Evolutionary conservation across 2,113 vertebrate species (phyloP).

Genomic region (Cyprinus carpio): DNA sequence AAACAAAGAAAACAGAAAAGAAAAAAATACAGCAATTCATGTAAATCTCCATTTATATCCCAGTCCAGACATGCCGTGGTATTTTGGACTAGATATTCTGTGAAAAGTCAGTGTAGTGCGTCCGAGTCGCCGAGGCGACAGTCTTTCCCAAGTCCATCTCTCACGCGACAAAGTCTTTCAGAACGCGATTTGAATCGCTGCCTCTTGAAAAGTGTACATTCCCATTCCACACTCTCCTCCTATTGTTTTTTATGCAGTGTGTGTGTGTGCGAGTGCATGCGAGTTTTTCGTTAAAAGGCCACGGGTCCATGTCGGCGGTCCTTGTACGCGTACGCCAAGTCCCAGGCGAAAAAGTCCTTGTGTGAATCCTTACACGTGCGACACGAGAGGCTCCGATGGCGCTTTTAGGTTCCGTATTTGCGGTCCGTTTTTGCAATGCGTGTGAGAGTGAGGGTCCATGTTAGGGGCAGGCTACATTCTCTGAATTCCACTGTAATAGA

Average conservation of each 20-base stretch:
- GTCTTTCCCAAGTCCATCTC: slow-evolving; percentile 42
- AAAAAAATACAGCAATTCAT: slow-evolving; percentile 63
- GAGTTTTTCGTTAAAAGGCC: slow-evolving; percentile 42
- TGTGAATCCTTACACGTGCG: slow-evolving; percentile 19
- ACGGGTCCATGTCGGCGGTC: slow-evolving; percentile 45
- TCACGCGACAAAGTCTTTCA: slow-evolving; percentile 46
- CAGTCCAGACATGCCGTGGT: slow-evolving; percentile 61
- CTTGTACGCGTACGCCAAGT: slow-evolving; percentile 13
- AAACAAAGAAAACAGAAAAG: slow-evolving; percentile 35
- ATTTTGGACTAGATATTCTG: slow-evolving; percentile 47
- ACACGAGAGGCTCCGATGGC: slow-evolving; percentile 39
- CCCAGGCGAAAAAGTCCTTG: slow-evolving; percentile 24
- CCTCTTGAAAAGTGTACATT: slow-evolving; percentile 71
- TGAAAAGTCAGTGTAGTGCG: slow-evolving; percentile 40
- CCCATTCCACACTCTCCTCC: slow-evolving; percentile 67
- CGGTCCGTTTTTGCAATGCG: slow-evolving; percentile 72
- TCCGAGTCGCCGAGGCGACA: slow-evolving; percentile 46
- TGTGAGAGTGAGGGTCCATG: slow-evolving; percentile 77
- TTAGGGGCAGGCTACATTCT: slow-evolving; percentile 86
- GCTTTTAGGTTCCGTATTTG: slow-evolving; percentile 63
- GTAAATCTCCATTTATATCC: slow-evolving; percentile 58
- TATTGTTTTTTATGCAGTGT: slow-evolving; percentile 50
- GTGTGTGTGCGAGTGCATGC: slow-evolving; percentile 33
- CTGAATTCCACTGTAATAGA: slow-evolving; percentile 86
- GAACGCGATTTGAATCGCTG: slow-evolving; percentile 52